Base-by-base conservation (phyloP, 2,888 invertebrate species). In the Torymus auratus region DNA sequence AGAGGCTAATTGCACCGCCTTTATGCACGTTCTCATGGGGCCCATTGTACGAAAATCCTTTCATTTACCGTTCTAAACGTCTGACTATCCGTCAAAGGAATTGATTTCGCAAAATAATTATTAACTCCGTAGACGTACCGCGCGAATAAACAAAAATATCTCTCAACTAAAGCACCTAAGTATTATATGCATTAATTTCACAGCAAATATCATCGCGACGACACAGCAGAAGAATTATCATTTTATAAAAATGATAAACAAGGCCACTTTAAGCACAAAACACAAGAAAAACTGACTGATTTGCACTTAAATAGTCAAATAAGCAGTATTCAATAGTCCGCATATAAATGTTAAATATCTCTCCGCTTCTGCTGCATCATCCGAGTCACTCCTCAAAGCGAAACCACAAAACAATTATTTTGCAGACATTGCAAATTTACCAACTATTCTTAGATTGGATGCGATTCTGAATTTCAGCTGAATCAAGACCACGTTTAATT, bases 91-190 rank as follows among this genome's bases (percentile, higher is more conserved):
- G 41, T 41, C 41, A 41, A 56, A 61, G 17, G 15, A 64, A 70
- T 65, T 65, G 14, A 15, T 68, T n/a, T 78, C 14, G 64, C 60
- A 58, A 78, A 78, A 65, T 67, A 72, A 78, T 78, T 69, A 53
- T 41, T 4, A 65, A 50, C 41, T 5, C 58, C 60, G 41, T 41
- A 53, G 60, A 68, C 58, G 60, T 68, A 68, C 53, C 12, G 12
- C 15, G n/a, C 17, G 60, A 68, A 58, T 52, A 60, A 58, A 65
- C 12, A 7, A 58, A 64, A n/a, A 28, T 20, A 62, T 62, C 62
- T 12, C 62, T 23, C 56, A 53, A 78, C n/a, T 23, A 71, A 77
- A 70, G 70, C 64, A 70, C 58, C 50, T 75, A 68, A 65, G 56
- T 65, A 52, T 58, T 55, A 74, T n/a, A 71, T 15, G 60, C 67